A percentile compares a stretch with the other conserved stretches of the same genome.
phyloP scores from a whole-genome alignment of 2,888 invertebrate genomes.

The Ceraclea dissimilis region DNA sequence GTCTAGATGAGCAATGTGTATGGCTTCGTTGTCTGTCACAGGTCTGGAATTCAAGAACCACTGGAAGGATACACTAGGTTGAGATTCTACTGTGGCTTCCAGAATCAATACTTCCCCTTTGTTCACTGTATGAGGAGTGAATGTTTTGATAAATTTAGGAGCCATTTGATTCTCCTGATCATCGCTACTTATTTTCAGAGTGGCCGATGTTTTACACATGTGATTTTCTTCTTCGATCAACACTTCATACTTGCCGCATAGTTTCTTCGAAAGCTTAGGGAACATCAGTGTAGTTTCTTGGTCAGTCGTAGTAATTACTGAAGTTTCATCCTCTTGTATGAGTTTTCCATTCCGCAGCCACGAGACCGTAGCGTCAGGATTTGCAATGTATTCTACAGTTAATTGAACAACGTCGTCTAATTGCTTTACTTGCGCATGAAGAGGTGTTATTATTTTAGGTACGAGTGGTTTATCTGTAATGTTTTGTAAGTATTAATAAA shows the following conservation, averaged over 20 bases:
- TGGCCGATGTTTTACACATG: conserved; percentile 72
- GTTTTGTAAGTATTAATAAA: neutral
- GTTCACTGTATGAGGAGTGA: conserved; percentile 61
- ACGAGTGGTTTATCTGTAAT: conserved; percentile 14
- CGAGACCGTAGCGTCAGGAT: conserved; percentile 63
- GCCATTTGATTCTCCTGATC: conserved; percentile 56
- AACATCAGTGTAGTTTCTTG: conserved; percentile 59
- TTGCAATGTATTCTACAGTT: conserved; percentile 64
- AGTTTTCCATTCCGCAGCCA: conserved; percentile 83
- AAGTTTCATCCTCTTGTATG: conserved; percentile 57
- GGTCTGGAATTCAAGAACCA: conserved; percentile 77
- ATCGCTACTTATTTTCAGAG: conserved; percentile 64
- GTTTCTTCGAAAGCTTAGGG: conserved; percentile 61
- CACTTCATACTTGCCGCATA: conserved; percentile 84
- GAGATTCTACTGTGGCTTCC: conserved; percentile 69
- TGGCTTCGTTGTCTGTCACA: conserved; percentile 60
- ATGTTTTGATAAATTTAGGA: conserved; percentile 64
- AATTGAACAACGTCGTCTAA: conserved; percentile 62
- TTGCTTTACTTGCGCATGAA: conserved; percentile 66
- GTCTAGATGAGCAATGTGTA: conserved; percentile 61
- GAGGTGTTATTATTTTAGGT: conserved; percentile 66
- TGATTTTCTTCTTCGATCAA: conserved; percentile 70
- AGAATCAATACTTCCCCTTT: conserved; percentile 72
- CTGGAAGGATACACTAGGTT: conserved; percentile 75
- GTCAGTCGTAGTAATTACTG: conserved; percentile 51